These are phyloP conservation scores for Bothrops jararaca DNA, from an alignment of 2,113 vertebrate species.

Conservation along the genomic window DNA sequence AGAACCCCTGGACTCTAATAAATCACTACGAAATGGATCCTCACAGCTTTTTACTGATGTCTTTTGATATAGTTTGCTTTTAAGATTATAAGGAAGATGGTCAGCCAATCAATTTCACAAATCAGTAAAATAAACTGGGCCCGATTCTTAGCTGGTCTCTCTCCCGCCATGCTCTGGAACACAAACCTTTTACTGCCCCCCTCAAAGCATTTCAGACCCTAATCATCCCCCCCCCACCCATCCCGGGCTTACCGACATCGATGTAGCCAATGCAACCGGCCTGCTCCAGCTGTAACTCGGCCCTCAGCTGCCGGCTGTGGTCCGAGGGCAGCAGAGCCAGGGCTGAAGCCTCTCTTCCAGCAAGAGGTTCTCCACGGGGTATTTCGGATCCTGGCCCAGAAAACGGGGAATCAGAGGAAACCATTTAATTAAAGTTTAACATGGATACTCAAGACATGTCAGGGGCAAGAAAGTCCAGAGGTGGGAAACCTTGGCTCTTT, in stretches of 20 bases:
- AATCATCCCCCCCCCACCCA: too few species aligned
- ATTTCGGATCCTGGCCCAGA: conserved; percentile 66
- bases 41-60: neutral
- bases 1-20: too few species aligned
- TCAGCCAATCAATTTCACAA: neutral
- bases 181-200: neutral
- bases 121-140: neutral
- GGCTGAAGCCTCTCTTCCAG: conserved; percentile 45
- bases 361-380: conserved; percentile 69
- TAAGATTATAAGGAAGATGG: neutral
- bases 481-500: too few species aligned
- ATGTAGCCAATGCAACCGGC: conserved; percentile 67
- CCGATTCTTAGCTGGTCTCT: neutral
- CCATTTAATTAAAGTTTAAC: neutral
- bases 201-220: neutral
- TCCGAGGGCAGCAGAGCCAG: conserved; percentile 70
- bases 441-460: neutral
- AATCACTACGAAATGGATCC: too few species aligned
- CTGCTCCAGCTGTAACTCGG: conserved; percentile 71
- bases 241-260: conserved; percentile 64
- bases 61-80: neutral
- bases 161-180: neutral
- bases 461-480: neutral
- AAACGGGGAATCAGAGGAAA: neutral
- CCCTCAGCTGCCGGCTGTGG: conserved; percentile 68